Evolutionary conservation across 2,888 invertebrate species (phyloP), one percentile per base, ranked within the genome.

Genomic region (Anticlea derivata): DNA sequence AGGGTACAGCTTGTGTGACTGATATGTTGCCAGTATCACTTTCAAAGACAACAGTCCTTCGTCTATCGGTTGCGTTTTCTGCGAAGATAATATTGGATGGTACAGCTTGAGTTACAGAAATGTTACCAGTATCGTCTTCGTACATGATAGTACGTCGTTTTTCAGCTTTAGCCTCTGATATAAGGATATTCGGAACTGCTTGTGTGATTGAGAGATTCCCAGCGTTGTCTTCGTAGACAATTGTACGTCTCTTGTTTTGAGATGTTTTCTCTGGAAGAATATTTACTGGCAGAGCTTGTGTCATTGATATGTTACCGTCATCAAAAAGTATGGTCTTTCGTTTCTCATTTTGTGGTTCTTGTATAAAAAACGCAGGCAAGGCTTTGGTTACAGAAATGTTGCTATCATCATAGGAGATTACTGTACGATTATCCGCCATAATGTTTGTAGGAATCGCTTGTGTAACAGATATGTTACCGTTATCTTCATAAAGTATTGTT

Each of bases 351-450:
- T 39, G 17, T 31, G 35, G 13, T 38, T 26, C 46, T 11, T 33
- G 30, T 7, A 17, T 12, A 31, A 65, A 50, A 8, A 59, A 59
- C 0, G 45, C 30, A 34, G 58, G 55, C 5, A 72, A 41, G 0
- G 60, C 63, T 59, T 65, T 63, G 1, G 70, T 69, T 4, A 70
- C 57, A 7, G 77, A 72, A 5, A 77, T 50, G 22, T 75, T 55
- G 0, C 48, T 56, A 17, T 41, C 41, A 31, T 59, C 51, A 31
- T 44, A 44, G 4, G 17, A 2, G 7, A 61, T 31, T 22, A 45
- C 48, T 24, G 23, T 46, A n/a, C 27, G 34, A 24, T 43, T 47
- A 1, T 40, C 39, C 1, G 17, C 7, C 12, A 44, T 26, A 10
- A 50, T 46, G n/a, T 41, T 46, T 1, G 34, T 40, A 5, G 58